phyloP scores from a whole-genome alignment of 2,888 invertebrate species.

The Aquatica leii region DNA sequence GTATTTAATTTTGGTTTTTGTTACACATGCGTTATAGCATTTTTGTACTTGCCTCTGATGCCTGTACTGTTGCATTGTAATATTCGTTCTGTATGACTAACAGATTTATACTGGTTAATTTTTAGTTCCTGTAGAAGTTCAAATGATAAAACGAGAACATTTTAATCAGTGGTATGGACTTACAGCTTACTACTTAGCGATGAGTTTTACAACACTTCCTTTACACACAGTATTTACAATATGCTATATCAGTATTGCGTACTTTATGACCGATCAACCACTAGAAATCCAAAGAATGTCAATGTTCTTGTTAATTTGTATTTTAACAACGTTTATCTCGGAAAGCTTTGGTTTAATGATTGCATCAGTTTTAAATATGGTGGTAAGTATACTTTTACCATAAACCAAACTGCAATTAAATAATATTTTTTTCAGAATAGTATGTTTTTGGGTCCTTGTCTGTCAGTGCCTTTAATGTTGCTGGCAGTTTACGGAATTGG shows the following conservation, averaged over 20 bases:
- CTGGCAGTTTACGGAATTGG: slow-evolving; percentile 88
- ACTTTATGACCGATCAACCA: slow-evolving; percentile 79
- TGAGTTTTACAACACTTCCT: slow-evolving; percentile 76
- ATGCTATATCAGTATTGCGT: slow-evolving; percentile 75
- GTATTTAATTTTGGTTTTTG: slow-evolving; percentile 87
- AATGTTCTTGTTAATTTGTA: slow-evolving; percentile 75
- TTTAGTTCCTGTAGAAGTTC: slow-evolving; percentile 81
- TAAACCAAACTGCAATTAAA: background rate
- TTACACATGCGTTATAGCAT: slow-evolving; percentile 79
- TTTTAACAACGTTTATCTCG: slow-evolving; percentile 77
- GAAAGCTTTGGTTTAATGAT: slow-evolving; percentile 81
- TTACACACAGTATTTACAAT: slow-evolving; percentile 73
- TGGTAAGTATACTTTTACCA: slow-evolving; percentile 74
- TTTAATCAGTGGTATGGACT: slow-evolving; percentile 87
- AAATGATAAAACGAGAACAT: slow-evolving; percentile 79
- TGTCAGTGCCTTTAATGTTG: slow-evolving; percentile 87
- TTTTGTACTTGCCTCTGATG: slow-evolving; percentile 84
- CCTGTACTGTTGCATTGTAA: slow-evolving; percentile 82
- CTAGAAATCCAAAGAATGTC: slow-evolving; percentile 71
- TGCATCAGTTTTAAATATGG: slow-evolving; percentile 76
- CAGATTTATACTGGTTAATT: background rate
- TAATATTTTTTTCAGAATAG: slow-evolving; percentile 70
- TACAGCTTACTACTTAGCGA: slow-evolving; percentile 79
- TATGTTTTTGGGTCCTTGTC: slow-evolving; percentile 89
- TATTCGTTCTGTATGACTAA: slow-evolving; percentile 53